Conservation (phyloP, 2,113 vertebrate species). For the Procavia capensis region DNA sequence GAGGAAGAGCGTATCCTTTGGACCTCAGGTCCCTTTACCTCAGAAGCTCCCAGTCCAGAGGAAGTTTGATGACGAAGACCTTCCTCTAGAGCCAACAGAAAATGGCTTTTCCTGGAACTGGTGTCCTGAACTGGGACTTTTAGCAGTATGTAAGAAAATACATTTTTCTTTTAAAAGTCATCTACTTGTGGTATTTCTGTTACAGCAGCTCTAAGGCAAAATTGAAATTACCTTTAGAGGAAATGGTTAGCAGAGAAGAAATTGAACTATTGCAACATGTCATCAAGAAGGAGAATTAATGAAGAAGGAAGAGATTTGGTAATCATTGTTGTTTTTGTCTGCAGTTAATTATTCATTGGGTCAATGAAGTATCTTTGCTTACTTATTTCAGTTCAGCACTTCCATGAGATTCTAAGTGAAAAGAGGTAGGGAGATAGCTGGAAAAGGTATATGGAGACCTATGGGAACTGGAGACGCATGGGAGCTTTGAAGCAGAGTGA, state of each 20-base stretch:
- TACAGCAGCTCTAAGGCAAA: too few species aligned
- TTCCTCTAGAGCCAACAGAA: too few species aligned
- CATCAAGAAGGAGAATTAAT: neutral
- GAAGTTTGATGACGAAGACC: too few species aligned
- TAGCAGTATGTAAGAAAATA: too few species aligned
- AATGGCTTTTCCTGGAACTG: too few species aligned
- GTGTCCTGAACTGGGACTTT: too few species aligned
- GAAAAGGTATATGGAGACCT: neutral
- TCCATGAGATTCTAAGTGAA: neutral
- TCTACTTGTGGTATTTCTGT: too few species aligned
- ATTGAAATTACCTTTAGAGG: conserved; percentile 64
- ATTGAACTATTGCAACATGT: conserved; percentile 70
- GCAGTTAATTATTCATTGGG: conserved; percentile 77
- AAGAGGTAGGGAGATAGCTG: neutral
- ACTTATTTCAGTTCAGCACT: neutral
- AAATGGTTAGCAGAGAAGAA: conserved; percentile 78
- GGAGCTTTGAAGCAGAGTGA: neutral
- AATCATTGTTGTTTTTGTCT: conserved; percentile 8
- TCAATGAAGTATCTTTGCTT: neutral
- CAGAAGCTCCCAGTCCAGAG: too few species aligned
- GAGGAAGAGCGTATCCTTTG: too few species aligned
- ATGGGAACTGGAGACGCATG: neutral
- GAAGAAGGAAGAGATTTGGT: neutral
- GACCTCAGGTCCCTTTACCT: too few species aligned
- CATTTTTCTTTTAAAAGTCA: too few species aligned